These are phyloP conservation scores for human DNA, from an alignment of 2,113 vertebrate species.

Conservation along the genomic window DNA sequence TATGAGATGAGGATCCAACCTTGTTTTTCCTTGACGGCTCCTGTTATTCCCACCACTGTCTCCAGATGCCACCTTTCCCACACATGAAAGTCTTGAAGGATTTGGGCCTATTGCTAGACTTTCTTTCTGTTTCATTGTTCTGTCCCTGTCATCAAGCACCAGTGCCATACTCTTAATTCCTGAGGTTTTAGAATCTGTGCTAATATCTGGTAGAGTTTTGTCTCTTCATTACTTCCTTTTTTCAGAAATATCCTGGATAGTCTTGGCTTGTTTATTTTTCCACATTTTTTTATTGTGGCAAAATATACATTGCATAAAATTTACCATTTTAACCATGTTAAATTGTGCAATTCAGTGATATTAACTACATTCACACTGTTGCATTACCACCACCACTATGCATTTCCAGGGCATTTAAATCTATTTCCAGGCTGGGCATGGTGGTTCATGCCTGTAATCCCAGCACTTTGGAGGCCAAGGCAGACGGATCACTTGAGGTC, in stretches of 20 bases:
- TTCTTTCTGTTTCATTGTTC: background rate
- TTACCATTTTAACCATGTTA: background rate
- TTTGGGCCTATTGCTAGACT: background rate
- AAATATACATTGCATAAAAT: background rate
- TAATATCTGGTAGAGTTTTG: background rate
- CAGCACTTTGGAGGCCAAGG: too few relatives aligned
- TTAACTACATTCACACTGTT: background rate
- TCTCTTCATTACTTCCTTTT: background rate
- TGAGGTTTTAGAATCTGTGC: background rate
- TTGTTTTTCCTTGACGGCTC: background rate
- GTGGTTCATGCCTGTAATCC: too few relatives aligned
- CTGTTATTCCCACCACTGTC: background rate
- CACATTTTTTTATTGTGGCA: background rate
- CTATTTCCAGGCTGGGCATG: background rate
- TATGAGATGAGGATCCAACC: background rate
- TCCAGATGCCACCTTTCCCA: background rate
- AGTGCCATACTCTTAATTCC: background rate
- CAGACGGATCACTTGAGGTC: too few relatives aligned
- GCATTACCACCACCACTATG: background rate
- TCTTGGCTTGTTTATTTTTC: background rate
- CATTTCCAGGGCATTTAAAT: background rate
- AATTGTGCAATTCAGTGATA: background rate
- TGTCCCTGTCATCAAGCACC: background rate
- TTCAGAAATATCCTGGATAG: background rate
- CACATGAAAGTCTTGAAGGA: background rate